These are phyloP conservation scores for Platyrinchus mystaceus DNA, from an alignment of 2,797 vertebrate species.

Conservation along the genomic window DNA sequence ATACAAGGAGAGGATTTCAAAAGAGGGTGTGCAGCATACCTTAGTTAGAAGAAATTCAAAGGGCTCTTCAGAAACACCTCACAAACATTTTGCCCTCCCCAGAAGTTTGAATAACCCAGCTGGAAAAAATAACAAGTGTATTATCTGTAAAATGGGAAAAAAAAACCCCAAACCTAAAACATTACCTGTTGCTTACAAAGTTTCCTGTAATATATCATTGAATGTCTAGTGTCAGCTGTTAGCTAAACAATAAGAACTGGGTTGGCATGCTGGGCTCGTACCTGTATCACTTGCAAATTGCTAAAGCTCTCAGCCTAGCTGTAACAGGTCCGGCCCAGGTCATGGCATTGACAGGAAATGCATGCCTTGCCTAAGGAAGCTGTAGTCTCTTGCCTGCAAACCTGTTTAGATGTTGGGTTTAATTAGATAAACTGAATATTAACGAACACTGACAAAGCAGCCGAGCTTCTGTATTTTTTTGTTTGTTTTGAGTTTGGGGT, in stretches of 20 bases:
- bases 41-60: neutral
- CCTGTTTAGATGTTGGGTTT: neutral
- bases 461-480: neutral
- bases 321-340: neutral
- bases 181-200: neutral
- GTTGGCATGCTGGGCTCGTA: neutral
- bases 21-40: neutral
- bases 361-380: neutral
- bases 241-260: neutral
- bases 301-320: neutral
- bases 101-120: neutral
- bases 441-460: neutral
- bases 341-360: accelerated
- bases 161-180: neutral
- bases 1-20: neutral
- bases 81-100: neutral
- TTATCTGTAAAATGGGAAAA: neutral
- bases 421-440: neutral
- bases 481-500: accelerated
- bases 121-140: neutral
- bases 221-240: neutral
- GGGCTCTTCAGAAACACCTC: neutral
- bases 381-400: neutral
- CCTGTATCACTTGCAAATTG: neutral
- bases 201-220: neutral